Evolutionary conservation across 2,797 vertebrate genomes (phyloP).

Genomic region (Lacerta viridis): DNA sequence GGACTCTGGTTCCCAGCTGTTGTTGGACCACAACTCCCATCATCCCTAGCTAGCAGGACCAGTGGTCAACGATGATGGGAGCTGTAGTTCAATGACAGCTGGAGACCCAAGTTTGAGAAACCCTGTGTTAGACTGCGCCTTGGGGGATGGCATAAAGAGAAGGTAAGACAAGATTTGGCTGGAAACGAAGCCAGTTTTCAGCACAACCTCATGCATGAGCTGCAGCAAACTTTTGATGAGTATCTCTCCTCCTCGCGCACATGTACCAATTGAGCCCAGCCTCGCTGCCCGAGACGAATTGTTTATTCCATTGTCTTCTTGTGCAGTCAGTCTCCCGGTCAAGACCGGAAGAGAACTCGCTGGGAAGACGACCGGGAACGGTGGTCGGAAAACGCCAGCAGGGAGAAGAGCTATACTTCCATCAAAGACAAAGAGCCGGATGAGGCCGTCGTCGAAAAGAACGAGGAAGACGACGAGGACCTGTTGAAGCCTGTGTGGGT

Average conservation of each 20-base stretch:
- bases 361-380: constrained; percentile 91
- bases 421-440: constrained; percentile 87
- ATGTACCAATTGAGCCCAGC: no score
- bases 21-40: no score
- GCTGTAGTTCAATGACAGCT: no score
- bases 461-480: constrained; percentile 90
- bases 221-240: no score
- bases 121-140: neutral
- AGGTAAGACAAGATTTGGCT: neutral
- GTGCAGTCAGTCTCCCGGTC: constrained; percentile 88
- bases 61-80: no score
- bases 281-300: neutral
- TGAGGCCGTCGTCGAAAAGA: constrained; percentile 80
- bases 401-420: constrained; percentile 86
- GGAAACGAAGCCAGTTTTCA: no score
- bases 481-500: constrained; percentile 95
- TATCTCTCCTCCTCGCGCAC: no score
- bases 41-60: no score
- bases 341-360: constrained; percentile 90
- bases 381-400: constrained; percentile 79
- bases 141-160: neutral
- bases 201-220: no score
- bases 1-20: no score
- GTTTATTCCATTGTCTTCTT: constrained; percentile 32
- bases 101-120: no score